Evolutionary conservation across 1,140 invertebrate species (phyloP).

Genomic region (Asbolus verrucosus): DNA sequence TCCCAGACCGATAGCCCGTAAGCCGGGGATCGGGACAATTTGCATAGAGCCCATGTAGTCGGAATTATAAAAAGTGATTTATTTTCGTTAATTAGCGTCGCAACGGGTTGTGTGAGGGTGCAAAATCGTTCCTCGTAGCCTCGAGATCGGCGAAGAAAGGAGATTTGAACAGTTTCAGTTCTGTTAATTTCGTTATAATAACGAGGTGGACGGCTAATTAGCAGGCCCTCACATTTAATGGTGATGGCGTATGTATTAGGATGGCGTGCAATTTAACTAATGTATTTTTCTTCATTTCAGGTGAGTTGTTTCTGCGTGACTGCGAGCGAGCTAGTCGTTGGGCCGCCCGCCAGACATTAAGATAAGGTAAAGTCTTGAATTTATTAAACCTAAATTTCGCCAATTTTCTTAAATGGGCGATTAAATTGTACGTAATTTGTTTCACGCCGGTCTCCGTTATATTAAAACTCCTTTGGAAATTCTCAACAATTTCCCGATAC

Average conservation of each 20-base stretch:
- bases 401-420: slow-evolving; percentile 64
- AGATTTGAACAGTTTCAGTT: not conserved
- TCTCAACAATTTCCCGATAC: slow-evolving; percentile 56
- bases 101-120: slow-evolving; percentile 35
- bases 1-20: not conserved
- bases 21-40: not conserved
- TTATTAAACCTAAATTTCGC: slow-evolving; percentile 63
- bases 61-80: slow-evolving; percentile 49
- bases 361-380: slow-evolving; percentile 64
- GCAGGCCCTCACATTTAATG: not conserved
- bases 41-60: slow-evolving; percentile 16
- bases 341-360: slow-evolving; percentile 53
- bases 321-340: slow-evolving; percentile 36
- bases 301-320: slow-evolving; percentile 46
- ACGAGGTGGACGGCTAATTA: not conserved
- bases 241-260: not conserved
- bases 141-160: slow-evolving; percentile 13
- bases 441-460: slow-evolving; percentile 56
- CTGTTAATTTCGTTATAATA: slow-evolving; percentile 17
- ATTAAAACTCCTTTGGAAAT: slow-evolving; percentile 59
- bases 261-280: slow-evolving; percentile 27
- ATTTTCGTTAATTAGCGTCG: slow-evolving; percentile 45
- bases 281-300: slow-evolving; percentile 52
- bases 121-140: slow-evolving; percentile 36
- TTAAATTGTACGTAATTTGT: slow-evolving; percentile 64